Conservation (phyloP, 2,113 vertebrate species). For the Cyanoramphus novaezelandiae region DNA sequence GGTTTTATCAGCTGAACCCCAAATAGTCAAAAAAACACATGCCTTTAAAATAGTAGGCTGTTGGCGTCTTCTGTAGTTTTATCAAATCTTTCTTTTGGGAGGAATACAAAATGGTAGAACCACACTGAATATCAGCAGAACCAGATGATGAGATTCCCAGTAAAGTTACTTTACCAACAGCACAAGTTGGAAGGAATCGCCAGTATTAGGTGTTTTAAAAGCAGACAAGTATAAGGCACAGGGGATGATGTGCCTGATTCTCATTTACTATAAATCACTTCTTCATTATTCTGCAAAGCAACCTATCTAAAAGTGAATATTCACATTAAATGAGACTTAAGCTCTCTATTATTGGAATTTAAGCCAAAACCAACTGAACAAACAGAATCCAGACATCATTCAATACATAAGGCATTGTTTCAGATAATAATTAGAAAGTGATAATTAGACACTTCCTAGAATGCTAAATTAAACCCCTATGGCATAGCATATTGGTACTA, state of each 20-base stretch:
- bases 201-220: background rate
- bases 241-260: background rate
- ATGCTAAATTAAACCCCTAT: background rate
- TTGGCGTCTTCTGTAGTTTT: background rate
- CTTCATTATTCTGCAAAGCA: background rate
- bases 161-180: background rate
- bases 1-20: background rate
- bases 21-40: background rate
- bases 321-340: background rate
- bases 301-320: background rate
- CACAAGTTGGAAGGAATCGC: background rate
- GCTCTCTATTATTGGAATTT: background rate
- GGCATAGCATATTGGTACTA: background rate
- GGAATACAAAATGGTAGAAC: background rate
- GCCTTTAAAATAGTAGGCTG: background rate
- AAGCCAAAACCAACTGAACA: background rate
- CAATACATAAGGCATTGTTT: background rate
- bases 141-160: background rate
- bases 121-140: background rate
- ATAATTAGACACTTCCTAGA: background rate
- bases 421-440: background rate
- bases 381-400: background rate
- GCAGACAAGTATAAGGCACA: background rate
- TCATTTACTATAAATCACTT: background rate
- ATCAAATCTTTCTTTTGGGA: background rate